Base-by-base conservation (phyloP, 2,113 vertebrate genomes). In the Coryphaenoides rupestris region DNA sequence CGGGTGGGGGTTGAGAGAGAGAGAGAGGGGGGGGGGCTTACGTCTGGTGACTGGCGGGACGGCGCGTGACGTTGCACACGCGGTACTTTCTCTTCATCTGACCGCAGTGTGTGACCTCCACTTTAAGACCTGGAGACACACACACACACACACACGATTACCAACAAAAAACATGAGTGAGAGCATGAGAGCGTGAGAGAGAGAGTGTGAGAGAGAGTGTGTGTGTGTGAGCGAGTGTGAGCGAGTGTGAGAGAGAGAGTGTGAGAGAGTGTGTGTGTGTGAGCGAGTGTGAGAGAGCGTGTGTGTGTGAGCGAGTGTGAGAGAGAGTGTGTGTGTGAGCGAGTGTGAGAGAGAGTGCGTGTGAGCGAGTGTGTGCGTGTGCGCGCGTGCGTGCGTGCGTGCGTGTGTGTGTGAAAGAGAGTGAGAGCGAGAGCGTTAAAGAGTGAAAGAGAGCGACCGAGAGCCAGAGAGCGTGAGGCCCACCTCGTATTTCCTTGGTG, bases 401-500 rank as follows among this genome's bases (percentile, higher is more conserved):
- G 16, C 21, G 22, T 12, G 33, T 10, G 33, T 12, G 33, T 10
- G 33, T 12, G 33, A 40, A 12, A 1, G 28, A 33, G 1, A 1
- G 28, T 6, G 28, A 33, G 28, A 33, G 28, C 5, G 28, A 33
- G 28, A 33, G 7, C n/a, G n/a, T n/a, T n/a, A n/a, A n/a, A n/a
- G n/a, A n/a, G n/a, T n/a, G n/a, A n/a, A n/a, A n/a, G n/a, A n/a
- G 33, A 9, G 33, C 12, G 33, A 9, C 6, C 12, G 33, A 40
- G 33, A 5, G 33, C 1, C 9, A 12, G 33, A 1, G 33, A 55
- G 62, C 21, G 53, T n/a, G 47, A 17, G 15, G 13, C 78, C 72
- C 76, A 98, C 97, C 97, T 95, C 96, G 90, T 77, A 99, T 99
- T 91, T 99, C 97, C 95, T 99, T 99, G 87, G 97, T 98, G 92